These are phyloP conservation scores for Yasuhikotakia modesta DNA, from an alignment of 2,797 vertebrate genomes.

Conservation along the genomic window DNA sequence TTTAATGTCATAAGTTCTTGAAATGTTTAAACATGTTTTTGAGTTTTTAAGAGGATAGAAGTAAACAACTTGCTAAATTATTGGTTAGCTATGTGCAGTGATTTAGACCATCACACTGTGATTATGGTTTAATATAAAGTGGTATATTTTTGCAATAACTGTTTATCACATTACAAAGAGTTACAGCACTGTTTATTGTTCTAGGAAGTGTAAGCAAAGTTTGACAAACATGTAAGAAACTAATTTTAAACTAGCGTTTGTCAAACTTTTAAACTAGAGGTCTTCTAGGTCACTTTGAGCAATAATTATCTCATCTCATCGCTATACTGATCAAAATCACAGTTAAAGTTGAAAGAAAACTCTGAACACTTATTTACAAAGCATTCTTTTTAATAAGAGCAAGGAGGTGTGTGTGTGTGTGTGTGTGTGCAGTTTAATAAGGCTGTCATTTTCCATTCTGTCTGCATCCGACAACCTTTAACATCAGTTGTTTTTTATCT, in stretches of 20 bases:
- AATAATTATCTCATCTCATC: no score
- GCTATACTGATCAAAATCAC: no score
- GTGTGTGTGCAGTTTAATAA: background rate
- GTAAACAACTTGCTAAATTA: background rate
- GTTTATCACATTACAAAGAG: no score
- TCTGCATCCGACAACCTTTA: constrained; percentile 2
- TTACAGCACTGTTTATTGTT: background rate
- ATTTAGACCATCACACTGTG: background rate
- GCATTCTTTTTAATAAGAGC: constrained; percentile 15
- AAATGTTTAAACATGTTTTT: background rate
- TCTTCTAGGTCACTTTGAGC: constrained; percentile 11
- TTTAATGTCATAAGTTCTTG: background rate
- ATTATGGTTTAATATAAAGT: background rate
- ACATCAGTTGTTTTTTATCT: background rate
- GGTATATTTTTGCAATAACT: background rate
- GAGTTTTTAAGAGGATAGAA: background rate
- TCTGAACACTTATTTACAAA: background rate
- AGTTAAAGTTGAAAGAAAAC: background rate
- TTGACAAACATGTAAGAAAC: background rate
- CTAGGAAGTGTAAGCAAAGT: background rate
- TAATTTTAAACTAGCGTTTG: background rate
- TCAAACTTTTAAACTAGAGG: no score
- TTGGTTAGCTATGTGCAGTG: background rate
- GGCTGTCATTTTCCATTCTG: constrained; percentile 10
- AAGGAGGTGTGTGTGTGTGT: no score